Evolutionary conservation across 2,797 vertebrate species (phyloP), one percentile per base, ranked within the genome.

Genomic region (Myotis vivesi): DNA sequence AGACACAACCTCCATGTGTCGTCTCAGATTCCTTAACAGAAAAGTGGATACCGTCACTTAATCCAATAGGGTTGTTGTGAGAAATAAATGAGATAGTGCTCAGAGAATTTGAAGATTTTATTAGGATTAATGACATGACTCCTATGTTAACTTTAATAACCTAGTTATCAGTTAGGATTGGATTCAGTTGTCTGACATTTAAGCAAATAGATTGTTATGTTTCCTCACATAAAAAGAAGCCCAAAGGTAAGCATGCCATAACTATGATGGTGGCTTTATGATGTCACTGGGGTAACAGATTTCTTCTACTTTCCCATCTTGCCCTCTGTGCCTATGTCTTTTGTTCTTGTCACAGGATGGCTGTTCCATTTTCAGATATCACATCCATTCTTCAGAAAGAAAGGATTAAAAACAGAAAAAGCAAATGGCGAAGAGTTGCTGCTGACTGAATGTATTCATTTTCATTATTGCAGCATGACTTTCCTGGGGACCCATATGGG

Each of bases 181-280:
- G 9, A n/a, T 30, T 92, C 30, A 73, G 10, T 7, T 62, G 2
- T 44, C 33, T 88, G 33, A 89, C 66, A 2, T n/a, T 88, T 71
- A 85, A 69, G 4, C 3, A 62, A 11, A 66, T 11, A 51, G 9
- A 2, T 0, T 1, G 7, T 41, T 46, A 8, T 8, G 44, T 41
- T 82, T 76, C 4, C 12, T 62, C 5, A 13, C 6, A 17, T 22
- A 20, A 20, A 3, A 33, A 11, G 25, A 80, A 77, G 28, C 16
- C 22, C 17, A 64, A 23, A 64, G 9, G 1, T 16, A 69, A 44
- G 6, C 2, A 51, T 16, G 30, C 33, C 13, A 5, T 12, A 75
- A 15, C 23, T 33, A 15, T 22, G 51, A 57, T 2, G 17, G 33
- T 20, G 2, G 0, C 9, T 44, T 5, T 1, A 0, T 23, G 9